Evolutionary conservation across 2,888 invertebrate species (phyloP), one percentile per base, ranked within the genome.

Genomic region (Hedychridium roseum): DNA sequence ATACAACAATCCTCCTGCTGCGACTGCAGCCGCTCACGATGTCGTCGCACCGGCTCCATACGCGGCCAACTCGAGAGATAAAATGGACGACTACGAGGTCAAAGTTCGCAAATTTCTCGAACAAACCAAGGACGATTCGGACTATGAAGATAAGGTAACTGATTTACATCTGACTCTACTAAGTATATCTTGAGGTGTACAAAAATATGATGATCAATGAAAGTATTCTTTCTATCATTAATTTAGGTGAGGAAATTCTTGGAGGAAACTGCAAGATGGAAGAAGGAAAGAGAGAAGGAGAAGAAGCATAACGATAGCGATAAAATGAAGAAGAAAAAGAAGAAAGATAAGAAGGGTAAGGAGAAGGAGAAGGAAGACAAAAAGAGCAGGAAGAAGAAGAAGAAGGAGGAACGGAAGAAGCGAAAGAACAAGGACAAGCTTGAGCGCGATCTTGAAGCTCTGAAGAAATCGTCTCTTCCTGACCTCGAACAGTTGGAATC

Each of bases 121-220:
- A 63, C 88, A 89, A 79, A 90, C 90, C 2, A 90, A 89, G 75
- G 88, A 88, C 61, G 92, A 92, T 70, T 90, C 91, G 0, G 92
- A 92, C 74, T 93, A 92, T 67, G 91, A 92, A 76, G 89, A 89
- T 51, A 91, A 89, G 71, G 78, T 73, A 56, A 56, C 57, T 51
- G n/a, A n/a, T n/a, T n/a, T n/a, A n/a, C n/a, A n/a, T n/a, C n/a
- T n/a, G n/a, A n/a, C n/a, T n/a, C n/a, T n/a, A n/a, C n/a, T n/a
- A n/a, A n/a, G n/a, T n/a, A n/a, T n/a, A n/a, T n/a, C n/a, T n/a
- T n/a, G 28, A 15, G 14, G 11, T 9, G 27, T 18, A 39, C 14
- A 28, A 28, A n/a, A 20, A 11, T 7, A 21, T 1, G 11, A 30
- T 11, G 2, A 1, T 27, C 23, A 26, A 26, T 47, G n/a, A 23